phyloP scores from a whole-genome alignment of 2,113 vertebrate genomes.

The Eleginops maclovinus region DNA sequence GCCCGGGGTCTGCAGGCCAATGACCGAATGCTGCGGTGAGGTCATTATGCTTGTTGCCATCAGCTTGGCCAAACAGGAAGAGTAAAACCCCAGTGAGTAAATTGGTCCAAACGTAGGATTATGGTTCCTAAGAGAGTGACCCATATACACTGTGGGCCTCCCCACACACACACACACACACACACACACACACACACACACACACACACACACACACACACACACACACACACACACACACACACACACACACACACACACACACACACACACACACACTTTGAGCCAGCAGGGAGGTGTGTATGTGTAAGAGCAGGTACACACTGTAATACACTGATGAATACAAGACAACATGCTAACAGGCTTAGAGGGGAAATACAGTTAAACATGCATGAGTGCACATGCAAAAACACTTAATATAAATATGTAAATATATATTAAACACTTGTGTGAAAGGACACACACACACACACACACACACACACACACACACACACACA shows the following conservation, averaged over 20 bases:
- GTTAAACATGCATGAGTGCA: constrained; percentile 13
- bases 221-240: constrained; percentile 1
- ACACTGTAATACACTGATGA: constrained; percentile 23
- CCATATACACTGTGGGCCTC: constrained; percentile 59
- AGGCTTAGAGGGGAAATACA: neutral
- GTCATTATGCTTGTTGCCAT: constrained; percentile 88
- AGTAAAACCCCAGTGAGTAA: constrained; percentile 76
- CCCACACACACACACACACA: constrained; percentile 3
- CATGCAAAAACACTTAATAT: neutral
- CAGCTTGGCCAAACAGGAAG: constrained; percentile 82
- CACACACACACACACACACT: neutral
- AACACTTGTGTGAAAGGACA: too few species aligned
- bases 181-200: neutral
- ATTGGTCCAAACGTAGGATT: constrained; percentile 71
- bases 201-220: neutral
- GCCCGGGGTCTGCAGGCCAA: constrained; percentile 79
- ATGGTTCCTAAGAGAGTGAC: constrained; percentile 67
- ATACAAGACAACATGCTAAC: constrained; percentile 20
- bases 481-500: neutral
- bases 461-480: constrained; percentile 10
- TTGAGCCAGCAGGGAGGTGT: neutral
- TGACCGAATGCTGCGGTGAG: constrained; percentile 79
- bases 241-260: neutral
- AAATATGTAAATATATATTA: too few species aligned
- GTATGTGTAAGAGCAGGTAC: constrained; percentile 21